Percentiles rank a stretch among this genome's conserved stretches.
phyloP scores from a whole-genome alignment of 2,797 vertebrate genomes.

The Lophotriccus pileatus region DNA sequence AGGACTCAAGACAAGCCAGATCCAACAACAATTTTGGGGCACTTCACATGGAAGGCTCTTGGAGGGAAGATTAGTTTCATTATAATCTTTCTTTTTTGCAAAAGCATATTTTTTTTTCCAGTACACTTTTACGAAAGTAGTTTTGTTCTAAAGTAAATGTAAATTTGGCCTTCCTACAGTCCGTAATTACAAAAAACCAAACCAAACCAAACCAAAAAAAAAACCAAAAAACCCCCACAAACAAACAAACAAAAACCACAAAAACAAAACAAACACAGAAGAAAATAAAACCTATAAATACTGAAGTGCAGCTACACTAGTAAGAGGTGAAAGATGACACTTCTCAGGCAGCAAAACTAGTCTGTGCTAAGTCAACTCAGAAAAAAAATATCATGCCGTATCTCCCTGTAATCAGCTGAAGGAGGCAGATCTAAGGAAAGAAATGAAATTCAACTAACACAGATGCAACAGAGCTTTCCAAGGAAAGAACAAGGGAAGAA shows the following conservation, averaged over 20 bases:
- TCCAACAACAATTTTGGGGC: background rate
- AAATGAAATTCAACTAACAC: background rate
- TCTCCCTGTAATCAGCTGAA: background rate
- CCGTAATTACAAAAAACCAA: background rate
- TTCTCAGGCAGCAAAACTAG: background rate
- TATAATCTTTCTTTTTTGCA: background rate
- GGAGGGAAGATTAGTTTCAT: background rate
- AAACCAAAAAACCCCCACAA: too few relatives aligned
- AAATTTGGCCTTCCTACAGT: background rate
- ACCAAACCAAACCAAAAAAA: background rate
- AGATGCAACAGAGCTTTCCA: background rate
- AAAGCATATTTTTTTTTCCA: background rate
- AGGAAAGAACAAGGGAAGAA: background rate
- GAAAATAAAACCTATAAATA: background rate
- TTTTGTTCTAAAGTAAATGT: background rate
- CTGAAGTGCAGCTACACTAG: background rate
- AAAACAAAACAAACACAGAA: background rate
- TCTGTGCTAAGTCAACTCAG: background rate
- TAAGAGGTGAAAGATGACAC: background rate
- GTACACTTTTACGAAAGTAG: background rate
- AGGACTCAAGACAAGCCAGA: background rate
- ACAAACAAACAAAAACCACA: too few relatives aligned
- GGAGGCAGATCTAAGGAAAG: background rate
- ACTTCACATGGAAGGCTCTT: background rate
- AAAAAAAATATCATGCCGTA: background rate